A percentile compares a stretch with the other conserved stretches of the same genome.
Evolutionary conservation across 2,888 invertebrate species (phyloP).

Genomic region (Pedicia rivosa): DNA sequence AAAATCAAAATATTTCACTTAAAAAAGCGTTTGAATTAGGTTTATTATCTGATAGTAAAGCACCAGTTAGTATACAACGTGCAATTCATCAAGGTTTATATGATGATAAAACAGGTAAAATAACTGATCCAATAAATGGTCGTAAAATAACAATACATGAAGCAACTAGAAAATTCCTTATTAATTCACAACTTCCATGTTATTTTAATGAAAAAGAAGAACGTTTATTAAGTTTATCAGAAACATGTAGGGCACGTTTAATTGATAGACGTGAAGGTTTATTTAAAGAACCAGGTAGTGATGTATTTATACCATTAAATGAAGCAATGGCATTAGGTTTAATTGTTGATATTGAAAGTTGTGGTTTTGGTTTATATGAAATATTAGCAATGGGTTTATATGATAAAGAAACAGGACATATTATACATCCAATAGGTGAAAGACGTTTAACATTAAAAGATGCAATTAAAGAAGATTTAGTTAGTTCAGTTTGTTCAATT

Average conservation of each 20-base stretch:
- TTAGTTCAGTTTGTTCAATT: conserved; percentile 59
- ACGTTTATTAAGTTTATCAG: conserved; percentile 53
- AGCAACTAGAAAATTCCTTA: conserved; percentile 61
- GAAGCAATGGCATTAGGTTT: conserved; percentile 62
- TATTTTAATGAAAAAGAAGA: conserved; percentile 64
- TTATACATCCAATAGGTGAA: conserved; percentile 64
- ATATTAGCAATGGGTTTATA: conserved; percentile 65
- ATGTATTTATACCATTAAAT: conserved; percentile 46
- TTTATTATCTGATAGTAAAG: conserved; percentile 63
- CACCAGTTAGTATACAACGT: conserved; percentile 66
- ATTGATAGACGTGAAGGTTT: conserved; percentile 66
- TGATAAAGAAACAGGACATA: conserved; percentile 43
- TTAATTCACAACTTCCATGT: conserved; percentile 65
- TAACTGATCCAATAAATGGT: conserved; percentile 64
- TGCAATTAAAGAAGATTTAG: conserved; percentile 56
- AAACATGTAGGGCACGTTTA: conserved; percentile 65
- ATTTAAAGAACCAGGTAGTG: conserved; percentile 55
- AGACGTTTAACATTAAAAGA: conserved; percentile 54
- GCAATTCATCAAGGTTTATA: conserved; percentile 77
- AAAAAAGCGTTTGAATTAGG: conserved; percentile 66
- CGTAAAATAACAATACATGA: conserved; percentile 69
- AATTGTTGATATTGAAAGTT: conserved; percentile 74
- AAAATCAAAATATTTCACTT: conserved; percentile 50
- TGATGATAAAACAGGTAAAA: conserved; percentile 63
- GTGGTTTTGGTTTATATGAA: conserved; percentile 67